Conservation (phyloP, 2,113 vertebrate species). For the Lampris incognitus region DNA sequence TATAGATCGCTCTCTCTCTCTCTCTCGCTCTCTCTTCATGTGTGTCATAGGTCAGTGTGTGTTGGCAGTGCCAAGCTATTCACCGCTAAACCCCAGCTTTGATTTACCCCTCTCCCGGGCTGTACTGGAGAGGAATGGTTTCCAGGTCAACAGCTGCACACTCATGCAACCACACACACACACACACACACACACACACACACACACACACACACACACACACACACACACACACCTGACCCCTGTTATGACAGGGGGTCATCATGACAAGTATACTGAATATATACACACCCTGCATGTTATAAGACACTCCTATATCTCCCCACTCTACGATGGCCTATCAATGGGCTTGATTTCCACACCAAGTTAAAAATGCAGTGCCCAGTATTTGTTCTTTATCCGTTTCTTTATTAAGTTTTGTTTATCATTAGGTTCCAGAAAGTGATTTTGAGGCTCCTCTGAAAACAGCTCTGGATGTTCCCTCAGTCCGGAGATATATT, state of each 20-base stretch:
- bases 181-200: background rate
- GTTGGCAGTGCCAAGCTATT: constrained; percentile 61
- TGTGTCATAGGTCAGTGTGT: constrained; percentile 78
- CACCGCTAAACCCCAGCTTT: constrained; percentile 71
- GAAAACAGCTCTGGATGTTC: constrained; percentile 67
- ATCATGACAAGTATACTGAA: too few species aligned
- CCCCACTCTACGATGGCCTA: too few species aligned
- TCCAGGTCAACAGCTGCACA: constrained; percentile 68
- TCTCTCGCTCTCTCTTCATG: background rate
- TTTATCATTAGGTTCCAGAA: constrained; percentile 70
- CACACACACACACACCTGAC: background rate
- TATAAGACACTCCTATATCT: too few species aligned
- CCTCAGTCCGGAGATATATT: constrained; percentile 79
- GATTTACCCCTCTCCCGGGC: constrained; percentile 70
- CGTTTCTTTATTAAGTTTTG: background rate
- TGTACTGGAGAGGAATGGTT: constrained; percentile 72
- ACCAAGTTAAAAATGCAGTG: too few species aligned
- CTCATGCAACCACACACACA: background rate
- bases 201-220: constrained; percentile 6
- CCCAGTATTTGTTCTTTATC: background rate
- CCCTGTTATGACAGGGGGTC: too few species aligned
- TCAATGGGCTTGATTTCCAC: too few species aligned
- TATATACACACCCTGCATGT: too few species aligned
- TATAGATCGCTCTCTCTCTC: background rate
- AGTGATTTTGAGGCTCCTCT: constrained; percentile 77